These are phyloP conservation scores for Heliconius melpomene DNA, from an alignment of 1,140 invertebrate species.

Conservation along the genomic window DNA sequence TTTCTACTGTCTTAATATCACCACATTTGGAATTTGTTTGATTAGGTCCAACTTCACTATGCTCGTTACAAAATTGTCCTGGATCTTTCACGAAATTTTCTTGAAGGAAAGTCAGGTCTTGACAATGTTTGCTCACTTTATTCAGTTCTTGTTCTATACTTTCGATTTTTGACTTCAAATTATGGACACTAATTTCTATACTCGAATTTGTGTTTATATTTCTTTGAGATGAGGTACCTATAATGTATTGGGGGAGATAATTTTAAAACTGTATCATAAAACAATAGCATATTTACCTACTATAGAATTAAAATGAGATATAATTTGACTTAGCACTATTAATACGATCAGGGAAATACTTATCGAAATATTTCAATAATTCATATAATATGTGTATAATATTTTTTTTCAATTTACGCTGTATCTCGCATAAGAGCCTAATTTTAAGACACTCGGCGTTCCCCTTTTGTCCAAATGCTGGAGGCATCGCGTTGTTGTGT, in stretches of 20 bases:
- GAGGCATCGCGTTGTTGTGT: no score
- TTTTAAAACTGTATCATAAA: no score
- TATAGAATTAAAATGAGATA: no score
- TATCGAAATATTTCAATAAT: no score
- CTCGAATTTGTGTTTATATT: conserved; percentile 62
- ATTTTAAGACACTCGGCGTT: no score
- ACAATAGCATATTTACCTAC: no score
- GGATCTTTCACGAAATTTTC: conserved; percentile 40
- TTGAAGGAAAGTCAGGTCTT: conserved; percentile 46
- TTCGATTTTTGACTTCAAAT: conserved; percentile 64
- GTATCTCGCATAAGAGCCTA: no score
- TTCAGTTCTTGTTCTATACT: conserved; percentile 61
- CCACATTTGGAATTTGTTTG: conserved; percentile 35
- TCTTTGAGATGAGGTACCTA: conserved; percentile 60
- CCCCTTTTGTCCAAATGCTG: no score
- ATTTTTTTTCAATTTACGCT: no score
- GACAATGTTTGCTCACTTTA: conserved; percentile 59
- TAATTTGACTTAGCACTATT: no score
- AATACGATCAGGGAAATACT: no score
- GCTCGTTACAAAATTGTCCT: background rate
- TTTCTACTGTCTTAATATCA: conserved; percentile 42
- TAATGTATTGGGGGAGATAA: background rate
- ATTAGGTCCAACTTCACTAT: conserved; percentile 16
- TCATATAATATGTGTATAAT: no score
- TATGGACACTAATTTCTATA: conserved; percentile 57